Base-by-base conservation (phyloP, 2,888 invertebrate species). In the Crepidodera aurea region DNA sequence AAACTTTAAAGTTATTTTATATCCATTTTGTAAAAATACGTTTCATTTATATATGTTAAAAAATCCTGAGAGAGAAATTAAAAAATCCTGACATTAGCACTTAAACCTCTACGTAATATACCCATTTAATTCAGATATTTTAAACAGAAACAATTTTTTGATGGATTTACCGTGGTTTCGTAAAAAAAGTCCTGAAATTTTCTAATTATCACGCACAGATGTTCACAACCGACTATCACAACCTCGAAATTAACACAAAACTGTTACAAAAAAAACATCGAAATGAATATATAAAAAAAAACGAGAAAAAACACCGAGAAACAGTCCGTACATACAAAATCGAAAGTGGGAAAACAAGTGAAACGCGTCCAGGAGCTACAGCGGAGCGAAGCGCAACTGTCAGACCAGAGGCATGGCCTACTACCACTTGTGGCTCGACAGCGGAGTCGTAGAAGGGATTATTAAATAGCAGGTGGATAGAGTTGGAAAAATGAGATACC, bases 341-440 rank as follows among this genome's bases (percentile, higher is more conserved):
- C 63, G 65, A 67, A 65, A 67, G 67, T 67, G 64, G 58, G 61
- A 51, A 61, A 63, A 64, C 66, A 60, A 66, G 64, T 59, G 64
- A 64, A 61, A 64, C 44, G 60, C 66, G 66, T 46, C 66, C 65
- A 64, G 64, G 66, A 51, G 44, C 57, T 61, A 60, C 56, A 29
- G 64, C 57, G 46, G 60, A 51, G 39, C 59, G 53, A 54, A 63
- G 65, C 73, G 72, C 73, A 71, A 73, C 73, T 73, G 73, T 69
- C 70, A 70, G 67, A 56, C 64, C 59, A 64, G 69, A 69, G 69
- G 73, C 73, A 73, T 71, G 74, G 71, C 70, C 70, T 68, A 69
- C 73, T 71, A 67, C 73, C 75, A 75, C 75, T 75, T 75, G 75
- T 75, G 70, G 75, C 25, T 27, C 56, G 56, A 25, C 51, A 25